Evolutionary conservation across 2,888 invertebrate species (phyloP), one percentile per base, ranked within the genome.

Genomic region (Loripinus fragilis): DNA sequence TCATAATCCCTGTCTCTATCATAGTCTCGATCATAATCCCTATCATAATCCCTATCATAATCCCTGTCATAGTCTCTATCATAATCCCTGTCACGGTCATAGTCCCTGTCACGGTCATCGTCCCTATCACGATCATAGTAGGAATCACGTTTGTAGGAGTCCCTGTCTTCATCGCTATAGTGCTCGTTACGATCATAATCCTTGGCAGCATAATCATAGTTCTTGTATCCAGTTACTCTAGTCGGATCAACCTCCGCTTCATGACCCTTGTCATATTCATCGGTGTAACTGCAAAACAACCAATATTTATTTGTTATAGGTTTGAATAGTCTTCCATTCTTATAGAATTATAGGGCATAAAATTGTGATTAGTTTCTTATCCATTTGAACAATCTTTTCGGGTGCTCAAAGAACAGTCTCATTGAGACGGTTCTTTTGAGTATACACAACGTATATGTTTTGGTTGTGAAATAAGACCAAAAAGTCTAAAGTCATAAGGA

Each of bases 281-380:
- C 87, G 30, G 84, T 74, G 45, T 78, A 79, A 38, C 79, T 79
- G 73, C n/a, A 75, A 78, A n/a, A 35, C 15, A 42, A 71, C 2
- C 38, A 38, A n/a, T n/a, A n/a, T n/a, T n/a, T n/a, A n/a, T n/a
- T n/a, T n/a, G n/a, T n/a, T n/a, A n/a, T n/a, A n/a, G n/a, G n/a
- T n/a, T n/a, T n/a, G n/a, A n/a, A n/a, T n/a, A n/a, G n/a, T n/a
- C n/a, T n/a, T n/a, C n/a, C n/a, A n/a, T n/a, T n/a, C n/a, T n/a
- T n/a, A n/a, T n/a, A n/a, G n/a, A n/a, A n/a, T n/a, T n/a, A n/a
- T n/a, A n/a, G n/a, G n/a, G n/a, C n/a, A n/a, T n/a, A n/a, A n/a
- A n/a, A n/a, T n/a, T n/a, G n/a, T n/a, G n/a, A n/a, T n/a, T n/a
- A n/a, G n/a, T n/a, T n/a, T n/a, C n/a, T n/a, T n/a, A n/a, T n/a